phyloP scores from a whole-genome alignment of 2,888 invertebrate species.

The Phyllotreta cruciferae region DNA sequence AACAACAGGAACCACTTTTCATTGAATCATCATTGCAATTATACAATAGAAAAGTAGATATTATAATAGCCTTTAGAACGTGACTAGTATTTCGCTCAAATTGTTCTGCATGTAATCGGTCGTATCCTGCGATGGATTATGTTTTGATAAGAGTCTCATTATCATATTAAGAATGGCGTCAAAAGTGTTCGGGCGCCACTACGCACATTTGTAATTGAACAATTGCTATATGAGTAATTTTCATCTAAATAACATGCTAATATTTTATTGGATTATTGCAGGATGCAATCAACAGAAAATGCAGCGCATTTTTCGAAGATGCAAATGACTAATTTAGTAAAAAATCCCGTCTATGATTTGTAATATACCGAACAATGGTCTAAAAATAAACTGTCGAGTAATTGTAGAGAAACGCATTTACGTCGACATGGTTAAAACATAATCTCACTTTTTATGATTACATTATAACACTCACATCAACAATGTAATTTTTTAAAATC shows the following conservation, averaged over 20 bases:
- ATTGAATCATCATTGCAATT: slow-evolving; percentile 11
- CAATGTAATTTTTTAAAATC: slow-evolving; percentile 7
- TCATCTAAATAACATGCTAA: slow-evolving; percentile 34
- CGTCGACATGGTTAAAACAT: no score
- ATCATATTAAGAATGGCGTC: slow-evolving; percentile 41
- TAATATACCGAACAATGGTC: no score
- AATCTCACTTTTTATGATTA: no score
- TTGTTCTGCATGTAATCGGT: slow-evolving; percentile 38
- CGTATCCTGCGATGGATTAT: slow-evolving; percentile 42
- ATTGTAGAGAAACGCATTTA: no score
- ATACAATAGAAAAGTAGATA: slow-evolving; percentile 18
- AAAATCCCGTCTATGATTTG: no score
- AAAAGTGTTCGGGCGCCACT: slow-evolving; percentile 43
- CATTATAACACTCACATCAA: neutral
- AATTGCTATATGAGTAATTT: slow-evolving; percentile 41
- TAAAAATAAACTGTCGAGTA: no score
- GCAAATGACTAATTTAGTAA: no score
- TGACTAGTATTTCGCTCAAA: slow-evolving; percentile 28
- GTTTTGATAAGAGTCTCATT: slow-evolving; percentile 40
- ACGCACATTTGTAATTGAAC: slow-evolving; percentile 33
- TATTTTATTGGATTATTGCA: slow-evolving; percentile 21
- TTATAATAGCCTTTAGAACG: slow-evolving; percentile 14
- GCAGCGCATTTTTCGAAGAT: neutral
- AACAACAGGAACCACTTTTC: neutral
- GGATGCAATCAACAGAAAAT: slow-evolving; percentile 1